Evolutionary conservation across 1,140 invertebrate species (phyloP), one percentile per base, ranked within the genome.

Genomic region (Drosophila baimaii): DNA sequence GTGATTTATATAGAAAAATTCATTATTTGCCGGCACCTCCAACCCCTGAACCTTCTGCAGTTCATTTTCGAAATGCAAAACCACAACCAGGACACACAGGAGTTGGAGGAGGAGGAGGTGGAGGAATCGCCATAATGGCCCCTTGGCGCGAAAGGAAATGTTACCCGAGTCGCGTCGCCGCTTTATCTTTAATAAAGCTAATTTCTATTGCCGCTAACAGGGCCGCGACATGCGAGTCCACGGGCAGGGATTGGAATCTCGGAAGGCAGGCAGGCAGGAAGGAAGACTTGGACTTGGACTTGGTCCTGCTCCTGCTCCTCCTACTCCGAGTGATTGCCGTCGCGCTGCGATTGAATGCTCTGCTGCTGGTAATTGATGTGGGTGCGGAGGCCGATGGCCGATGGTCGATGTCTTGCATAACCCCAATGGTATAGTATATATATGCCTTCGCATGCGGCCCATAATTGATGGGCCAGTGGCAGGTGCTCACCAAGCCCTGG

Each of bases 111-210:
- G n/a, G n/a, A n/a, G n/a, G n/a, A 10, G 15, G 35, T 12, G 12
- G 3, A 23, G 19, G 19, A 21, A 9, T n/a, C 39, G 46, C 15
- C 29, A 71, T 88, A 88, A 88, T 86, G 76, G 79, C 75, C 33
- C 51, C 66, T 81, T 66, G 68, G 79, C 65, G 79, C 82, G 47
- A 77, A 88, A 72, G 83, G 68, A 70, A 88, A 73, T 77, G 77
- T 80, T 79, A 73, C 78, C 72, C 63, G 54, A 49, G 71, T 69
- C 35, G 65, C 65, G 46, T 43, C 29, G 65, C 21, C 65, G 66
- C 83, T 81, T 83, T 90, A 84, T 89, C 84, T 89, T 89, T 89
- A 89, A 89, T 89, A 89, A 81, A 78, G 78, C 85, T 89, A 89
- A 89, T 89, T 89, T 84, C 85, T 89, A 89, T 81, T 71, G 74